phyloP scores from a whole-genome alignment of 2,113 vertebrate species.

The Recurvirostra avosetta region DNA sequence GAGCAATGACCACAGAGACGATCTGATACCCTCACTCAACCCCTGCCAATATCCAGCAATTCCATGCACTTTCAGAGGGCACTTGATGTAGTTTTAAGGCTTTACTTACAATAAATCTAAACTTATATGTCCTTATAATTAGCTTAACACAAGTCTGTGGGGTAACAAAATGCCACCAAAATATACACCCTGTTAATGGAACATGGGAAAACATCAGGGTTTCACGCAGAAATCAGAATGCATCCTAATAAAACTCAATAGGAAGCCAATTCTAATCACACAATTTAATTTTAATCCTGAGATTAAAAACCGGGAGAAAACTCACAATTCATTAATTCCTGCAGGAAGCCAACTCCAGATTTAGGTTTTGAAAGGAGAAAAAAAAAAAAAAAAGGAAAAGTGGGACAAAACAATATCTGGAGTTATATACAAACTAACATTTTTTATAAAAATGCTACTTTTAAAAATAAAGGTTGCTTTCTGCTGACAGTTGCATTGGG shows the following conservation, averaged over 20 bases:
- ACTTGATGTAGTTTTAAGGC: neutral
- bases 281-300: slow-evolving; percentile 40
- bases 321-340: slow-evolving; percentile 45
- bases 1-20: neutral
- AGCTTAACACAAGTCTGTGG: neutral
- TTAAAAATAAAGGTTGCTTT: neutral
- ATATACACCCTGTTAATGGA: neutral
- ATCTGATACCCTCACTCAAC: neutral
- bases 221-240: neutral
- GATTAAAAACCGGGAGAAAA: slow-evolving; percentile 10
- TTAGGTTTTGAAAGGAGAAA: neutral
- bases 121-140: slow-evolving; percentile 19
- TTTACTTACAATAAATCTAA: slow-evolving; percentile 37
- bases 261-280: slow-evolving; percentile 36
- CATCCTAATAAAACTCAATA: slow-evolving; percentile 37
- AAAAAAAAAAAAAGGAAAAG: neutral
- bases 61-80: neutral
- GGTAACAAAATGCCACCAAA: neutral
- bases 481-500: neutral
- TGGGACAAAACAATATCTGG: neutral
- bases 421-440: neutral
- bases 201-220: neutral
- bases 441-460: neutral
- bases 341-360: neutral
- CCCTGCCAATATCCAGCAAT: neutral